Evolutionary conservation across 1,140 invertebrate genomes (phyloP).

Genomic region (Bradysia coprophila): DNA sequence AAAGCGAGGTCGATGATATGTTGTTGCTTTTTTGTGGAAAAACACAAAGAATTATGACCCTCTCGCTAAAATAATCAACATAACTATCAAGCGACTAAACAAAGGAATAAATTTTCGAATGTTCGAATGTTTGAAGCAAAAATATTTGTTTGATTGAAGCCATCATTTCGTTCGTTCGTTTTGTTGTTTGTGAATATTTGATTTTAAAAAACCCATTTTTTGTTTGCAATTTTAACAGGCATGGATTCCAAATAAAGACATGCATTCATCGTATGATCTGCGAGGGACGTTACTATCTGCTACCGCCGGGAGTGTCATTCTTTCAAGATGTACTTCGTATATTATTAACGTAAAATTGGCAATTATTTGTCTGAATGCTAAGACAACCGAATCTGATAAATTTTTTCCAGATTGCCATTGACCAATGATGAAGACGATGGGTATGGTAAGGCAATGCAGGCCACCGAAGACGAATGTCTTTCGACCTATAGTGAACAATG

Average conservation of each 20-base stretch:
- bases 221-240: too few relatives aligned
- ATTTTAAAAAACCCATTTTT: too few relatives aligned
- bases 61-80: too few relatives aligned
- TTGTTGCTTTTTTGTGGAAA: too few relatives aligned
- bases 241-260: conserved; percentile 24
- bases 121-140: too few relatives aligned
- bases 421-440: conserved; percentile 4
- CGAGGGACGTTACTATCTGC: conserved; percentile 35
- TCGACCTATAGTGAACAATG: not conserved
- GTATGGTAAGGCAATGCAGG: conserved; percentile 3
- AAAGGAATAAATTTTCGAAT: too few relatives aligned
- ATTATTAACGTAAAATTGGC: conserved; percentile 35
- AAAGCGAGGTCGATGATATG: too few relatives aligned
- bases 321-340: conserved; percentile 43
- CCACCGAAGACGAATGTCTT: not conserved
- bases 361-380: conserved; percentile 6
- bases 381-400: conserved; percentile 2
- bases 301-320: conserved; percentile 36
- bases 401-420: conserved; percentile 1
- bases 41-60: too few relatives aligned
- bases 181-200: too few relatives aligned
- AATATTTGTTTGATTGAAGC: too few relatives aligned
- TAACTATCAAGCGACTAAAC: too few relatives aligned
- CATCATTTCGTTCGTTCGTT: too few relatives aligned
- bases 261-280: conserved; percentile 48